phyloP scores from a whole-genome alignment of 2,888 invertebrate species.

The Heliconius ethilla region DNA sequence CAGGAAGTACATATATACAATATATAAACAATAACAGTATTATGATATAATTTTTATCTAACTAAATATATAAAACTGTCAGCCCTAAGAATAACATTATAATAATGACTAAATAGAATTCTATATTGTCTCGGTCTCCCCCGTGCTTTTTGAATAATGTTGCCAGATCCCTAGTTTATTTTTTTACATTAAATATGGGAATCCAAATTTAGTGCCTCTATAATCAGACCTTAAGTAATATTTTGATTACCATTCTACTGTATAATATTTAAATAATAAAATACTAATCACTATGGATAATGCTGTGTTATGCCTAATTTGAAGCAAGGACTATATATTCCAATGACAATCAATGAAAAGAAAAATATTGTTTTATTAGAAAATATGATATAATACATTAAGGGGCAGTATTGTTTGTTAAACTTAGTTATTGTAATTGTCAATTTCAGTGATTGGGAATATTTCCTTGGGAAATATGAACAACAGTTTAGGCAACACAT shows the following conservation, averaged over 20 bases:
- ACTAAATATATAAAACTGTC: background rate
- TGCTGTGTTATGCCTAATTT: background rate
- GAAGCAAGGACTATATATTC: background rate
- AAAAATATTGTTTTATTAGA: background rate
- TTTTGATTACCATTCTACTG: background rate
- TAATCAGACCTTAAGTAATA: background rate
- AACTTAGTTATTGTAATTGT: background rate
- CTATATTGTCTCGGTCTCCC: background rate
- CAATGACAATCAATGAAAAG: background rate
- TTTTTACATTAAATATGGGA: background rate
- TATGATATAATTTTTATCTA: too few relatives aligned
- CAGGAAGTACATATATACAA: too few relatives aligned
- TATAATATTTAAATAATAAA: background rate
- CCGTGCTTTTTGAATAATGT: background rate
- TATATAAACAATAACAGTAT: too few relatives aligned
- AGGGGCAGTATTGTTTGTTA: background rate
- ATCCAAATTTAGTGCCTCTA: background rate
- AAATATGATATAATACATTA: background rate
- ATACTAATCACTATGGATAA: background rate
- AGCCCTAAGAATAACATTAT: background rate
- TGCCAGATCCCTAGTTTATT: background rate
- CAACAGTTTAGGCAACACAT: background rate
- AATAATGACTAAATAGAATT: background rate
- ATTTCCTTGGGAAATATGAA: background rate
- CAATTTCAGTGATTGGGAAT: background rate